A percentile compares a stretch with the other conserved stretches of the same genome.
Evolutionary conservation across 2,113 vertebrate genomes (phyloP).

Genomic region (Clarias macrocephalus): DNA sequence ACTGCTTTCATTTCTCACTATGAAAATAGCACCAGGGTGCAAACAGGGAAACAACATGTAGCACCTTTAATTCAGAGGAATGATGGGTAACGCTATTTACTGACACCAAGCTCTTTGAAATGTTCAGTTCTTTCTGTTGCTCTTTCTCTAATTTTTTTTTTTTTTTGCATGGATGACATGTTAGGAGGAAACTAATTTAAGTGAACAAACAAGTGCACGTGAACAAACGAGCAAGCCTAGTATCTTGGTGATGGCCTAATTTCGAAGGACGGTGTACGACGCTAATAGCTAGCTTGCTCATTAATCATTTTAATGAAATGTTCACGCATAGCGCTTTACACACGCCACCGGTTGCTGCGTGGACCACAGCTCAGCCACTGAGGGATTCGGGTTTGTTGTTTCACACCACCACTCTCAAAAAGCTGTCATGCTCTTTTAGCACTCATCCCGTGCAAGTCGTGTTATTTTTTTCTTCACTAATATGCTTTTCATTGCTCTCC

Average conservation of each 20-base stretch:
- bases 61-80: not conserved
- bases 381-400: constrained; percentile 53
- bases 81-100: not conserved
- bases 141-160: not conserved
- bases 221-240: not conserved
- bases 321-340: constrained; percentile 37
- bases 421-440: constrained; percentile 15
- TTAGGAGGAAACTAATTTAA: not conserved
- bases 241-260: constrained; percentile 16
- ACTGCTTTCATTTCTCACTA: no score
- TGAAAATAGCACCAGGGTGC: no score
- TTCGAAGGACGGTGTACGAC: constrained; percentile 41
- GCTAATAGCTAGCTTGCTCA: constrained; percentile 65
- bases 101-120: not conserved
- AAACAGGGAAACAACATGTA: not conserved
- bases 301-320: constrained; percentile 63
- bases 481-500: constrained; percentile 52
- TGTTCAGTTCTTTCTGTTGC: not conserved
- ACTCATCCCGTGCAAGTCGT: no score
- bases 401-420: constrained; percentile 11
- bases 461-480: constrained; percentile 56
- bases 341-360: constrained; percentile 51
- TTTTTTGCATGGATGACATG: not conserved
- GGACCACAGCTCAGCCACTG: constrained; percentile 28
- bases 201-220: constrained; percentile 20